These are phyloP conservation scores for Pseudolycoriella hygida DNA, from an alignment of 2,888 invertebrate species.

Conservation along the genomic window DNA sequence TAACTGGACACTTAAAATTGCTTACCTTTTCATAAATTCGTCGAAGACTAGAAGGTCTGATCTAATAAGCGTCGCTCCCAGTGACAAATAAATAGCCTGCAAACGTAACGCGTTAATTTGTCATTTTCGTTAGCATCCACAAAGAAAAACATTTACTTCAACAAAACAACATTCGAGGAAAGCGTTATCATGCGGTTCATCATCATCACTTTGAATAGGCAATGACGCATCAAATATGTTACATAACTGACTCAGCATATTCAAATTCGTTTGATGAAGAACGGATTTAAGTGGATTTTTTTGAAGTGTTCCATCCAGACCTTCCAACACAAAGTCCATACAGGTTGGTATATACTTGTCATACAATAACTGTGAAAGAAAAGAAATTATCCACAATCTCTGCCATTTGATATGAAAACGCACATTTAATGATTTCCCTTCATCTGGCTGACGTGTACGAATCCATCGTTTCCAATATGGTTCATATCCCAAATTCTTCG, in stretches of 20 bases:
- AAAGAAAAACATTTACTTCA: slow-evolving; percentile 25
- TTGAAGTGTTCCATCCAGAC: slow-evolving; percentile 52
- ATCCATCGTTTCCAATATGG: slow-evolving; percentile 82
- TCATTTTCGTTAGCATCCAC: not conserved
- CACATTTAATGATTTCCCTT: not conserved
- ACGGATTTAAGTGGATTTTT: slow-evolving; percentile 60
- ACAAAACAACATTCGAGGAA: slow-evolving; percentile 55
- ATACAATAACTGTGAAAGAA: slow-evolving; percentile 38
- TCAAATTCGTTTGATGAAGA: slow-evolving; percentile 68
- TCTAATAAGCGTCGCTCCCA: slow-evolving; percentile 62
- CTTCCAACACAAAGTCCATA: slow-evolving; percentile 56
- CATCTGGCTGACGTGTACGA: slow-evolving; percentile 32
- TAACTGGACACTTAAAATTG: no score
- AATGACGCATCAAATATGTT: slow-evolving; percentile 59
- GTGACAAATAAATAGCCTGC: slow-evolving; percentile 63
- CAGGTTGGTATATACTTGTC: slow-evolving; percentile 57
- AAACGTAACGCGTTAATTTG: not conserved
- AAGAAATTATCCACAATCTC: no score
- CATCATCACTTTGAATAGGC: slow-evolving; percentile 30
- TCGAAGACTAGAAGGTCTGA: slow-evolving; percentile 57
- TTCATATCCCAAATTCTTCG: slow-evolving; percentile 71
- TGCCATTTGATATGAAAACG: no score
- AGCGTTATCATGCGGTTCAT: slow-evolving; percentile 32
- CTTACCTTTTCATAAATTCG: slow-evolving; percentile 46
- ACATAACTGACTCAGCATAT: slow-evolving; percentile 74